These are phyloP conservation scores for Hyppa rectilinea DNA, from an alignment of 2,888 invertebrate genomes.

Conservation along the genomic window DNA sequence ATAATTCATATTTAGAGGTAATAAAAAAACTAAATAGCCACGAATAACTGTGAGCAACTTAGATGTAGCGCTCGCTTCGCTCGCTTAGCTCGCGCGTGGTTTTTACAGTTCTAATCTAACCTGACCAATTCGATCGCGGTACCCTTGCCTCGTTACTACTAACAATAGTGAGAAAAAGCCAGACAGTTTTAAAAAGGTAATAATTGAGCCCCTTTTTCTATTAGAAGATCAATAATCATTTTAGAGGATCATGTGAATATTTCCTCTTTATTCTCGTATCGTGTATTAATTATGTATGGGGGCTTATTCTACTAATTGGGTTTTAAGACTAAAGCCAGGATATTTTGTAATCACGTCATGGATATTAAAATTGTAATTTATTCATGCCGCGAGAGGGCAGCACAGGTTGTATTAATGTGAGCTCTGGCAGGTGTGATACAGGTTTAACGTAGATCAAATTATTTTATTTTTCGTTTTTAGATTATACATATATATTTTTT, in stretches of 20 bases:
- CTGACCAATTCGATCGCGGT: neutral
- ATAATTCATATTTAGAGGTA: neutral
- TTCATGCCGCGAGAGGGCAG: slow-evolving; percentile 26
- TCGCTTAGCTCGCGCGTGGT: neutral
- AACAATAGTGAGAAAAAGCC: neutral
- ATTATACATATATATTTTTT: too few relatives aligned
- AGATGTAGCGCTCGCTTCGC: neutral
- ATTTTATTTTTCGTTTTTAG: neutral
- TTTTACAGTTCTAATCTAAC: neutral
- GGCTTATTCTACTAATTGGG: slow-evolving; percentile 25
- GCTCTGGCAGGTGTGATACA: neutral
- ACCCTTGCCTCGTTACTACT: neutral
- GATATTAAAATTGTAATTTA: slow-evolving; percentile 48
- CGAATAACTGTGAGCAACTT: neutral
- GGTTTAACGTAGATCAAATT: neutral
- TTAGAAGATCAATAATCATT: neutral
- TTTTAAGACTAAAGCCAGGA: slow-evolving; percentile 9
- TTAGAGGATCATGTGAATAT: neutral
- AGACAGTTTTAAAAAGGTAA: too few relatives aligned
- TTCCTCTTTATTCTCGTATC: neutral
- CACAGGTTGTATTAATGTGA: slow-evolving; percentile 10
- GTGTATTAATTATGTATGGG: slow-evolving; percentile 1
- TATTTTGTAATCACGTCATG: neutral
- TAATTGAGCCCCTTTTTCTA: too few relatives aligned
- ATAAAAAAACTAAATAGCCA: too few relatives aligned